Evolutionary conservation across 2,888 invertebrate species (phyloP), one percentile per base, ranked within the genome.

Genomic region (Steinernema hermaphroditum): DNA sequence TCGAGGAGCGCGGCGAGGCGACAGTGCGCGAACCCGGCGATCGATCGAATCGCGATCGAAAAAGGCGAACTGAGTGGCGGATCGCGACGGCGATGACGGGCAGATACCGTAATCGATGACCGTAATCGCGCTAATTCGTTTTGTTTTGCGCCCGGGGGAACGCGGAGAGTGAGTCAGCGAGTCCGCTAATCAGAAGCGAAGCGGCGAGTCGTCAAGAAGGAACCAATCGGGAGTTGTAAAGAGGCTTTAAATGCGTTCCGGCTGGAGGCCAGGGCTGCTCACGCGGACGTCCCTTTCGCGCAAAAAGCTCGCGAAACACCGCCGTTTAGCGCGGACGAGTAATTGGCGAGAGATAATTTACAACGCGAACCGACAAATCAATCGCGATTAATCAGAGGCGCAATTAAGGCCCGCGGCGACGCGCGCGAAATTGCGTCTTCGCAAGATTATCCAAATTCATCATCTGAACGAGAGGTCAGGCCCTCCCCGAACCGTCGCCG

Each of bases 301-400:
- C 46, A 46, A 62, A 50, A 50, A 50, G 29, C 32, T 32, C 29
- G 29, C 62, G 4, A 49, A 22, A 24, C 24, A 27, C 12, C 54
- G 27, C 27, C 62, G 32, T 62, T 62, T 62, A 62, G 32, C 62
- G 27, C 27, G n/a, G 22, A 9, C 62, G 62, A 62, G 34, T 62
- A 62, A 62, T 62, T 62, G 29, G 62, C 62, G 62, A 6, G 32
- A 29, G 62, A 62, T 62, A 62, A 62, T 62, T 62, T 62, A 62
- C 62, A 19, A 32, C 62, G 62, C 29, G 32, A 32, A 32, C 27
- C 62, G 62, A 62, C 27, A 32, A 62, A 62, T 62, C 62, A 62
- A 62, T 62, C 62, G 16, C 62, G 34, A 62, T 62, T 62, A 62
- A 62, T 62, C 62, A 62, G 29, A 62, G 27, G 29, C 62, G 32